These are phyloP conservation scores for Enteromius thamalakanensis DNA, from an alignment of 2,797 vertebrate genomes.

Conservation along the genomic window DNA sequence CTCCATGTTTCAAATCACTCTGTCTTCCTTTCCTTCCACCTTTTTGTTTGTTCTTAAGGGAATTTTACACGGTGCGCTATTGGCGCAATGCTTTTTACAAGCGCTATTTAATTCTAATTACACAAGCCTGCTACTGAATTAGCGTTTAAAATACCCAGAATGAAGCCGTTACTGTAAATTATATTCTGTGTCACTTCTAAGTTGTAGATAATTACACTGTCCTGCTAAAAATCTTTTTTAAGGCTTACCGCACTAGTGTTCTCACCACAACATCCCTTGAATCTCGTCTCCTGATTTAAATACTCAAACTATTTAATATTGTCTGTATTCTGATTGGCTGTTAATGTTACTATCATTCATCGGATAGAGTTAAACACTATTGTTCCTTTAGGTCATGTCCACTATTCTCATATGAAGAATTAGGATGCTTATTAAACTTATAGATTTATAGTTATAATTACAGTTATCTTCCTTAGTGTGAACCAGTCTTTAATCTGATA, in stretches of 20 bases:
- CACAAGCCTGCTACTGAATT: neutral
- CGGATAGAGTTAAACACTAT: neutral
- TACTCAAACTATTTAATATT: neutral
- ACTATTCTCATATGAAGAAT: neutral
- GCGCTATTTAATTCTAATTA: neutral
- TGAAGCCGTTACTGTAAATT: neutral
- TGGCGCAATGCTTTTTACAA: neutral
- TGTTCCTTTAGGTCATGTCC: neutral
- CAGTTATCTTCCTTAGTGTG: neutral
- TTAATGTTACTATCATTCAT: neutral
- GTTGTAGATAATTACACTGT: neutral
- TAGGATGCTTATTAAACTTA: neutral
- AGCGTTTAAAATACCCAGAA: neutral
- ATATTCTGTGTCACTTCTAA: neutral
- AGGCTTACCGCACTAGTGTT: neutral
- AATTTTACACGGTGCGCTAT: slow-evolving; percentile 14
- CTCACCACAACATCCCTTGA: neutral
- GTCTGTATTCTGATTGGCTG: neutral
- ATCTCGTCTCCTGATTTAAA: neutral
- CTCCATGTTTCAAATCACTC: slow-evolving; percentile 4
- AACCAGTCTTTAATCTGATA: neutral
- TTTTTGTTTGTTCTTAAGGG: neutral
- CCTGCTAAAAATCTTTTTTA: neutral
- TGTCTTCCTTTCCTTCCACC: neutral
- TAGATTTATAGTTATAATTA: neutral